phyloP scores from a whole-genome alignment of 2,797 vertebrate genomes.

The Toxotes lorentzi region DNA sequence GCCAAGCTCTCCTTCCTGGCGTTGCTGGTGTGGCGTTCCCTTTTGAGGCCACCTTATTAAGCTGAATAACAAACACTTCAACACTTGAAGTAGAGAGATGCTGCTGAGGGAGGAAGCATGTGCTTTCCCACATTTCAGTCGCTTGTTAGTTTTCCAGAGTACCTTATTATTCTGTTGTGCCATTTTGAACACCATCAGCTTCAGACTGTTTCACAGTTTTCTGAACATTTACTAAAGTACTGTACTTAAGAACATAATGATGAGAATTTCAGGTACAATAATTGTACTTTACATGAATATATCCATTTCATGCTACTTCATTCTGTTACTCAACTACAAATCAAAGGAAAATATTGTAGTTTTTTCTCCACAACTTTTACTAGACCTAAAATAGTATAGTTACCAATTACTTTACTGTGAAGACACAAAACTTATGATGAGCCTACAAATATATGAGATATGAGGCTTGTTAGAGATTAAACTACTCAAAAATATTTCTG shows the following conservation, averaged over 20 bases:
- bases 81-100: slow-evolving; percentile 61
- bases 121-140: slow-evolving; percentile 60
- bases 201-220: slow-evolving; percentile 28
- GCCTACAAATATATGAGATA: neutral
- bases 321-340: neutral
- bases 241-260: neutral
- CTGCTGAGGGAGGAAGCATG: slow-evolving; percentile 42
- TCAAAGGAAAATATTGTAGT: neutral
- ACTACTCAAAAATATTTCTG: neutral
- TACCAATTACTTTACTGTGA: neutral
- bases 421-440: neutral
- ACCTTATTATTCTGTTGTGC: slow-evolving; percentile 53
- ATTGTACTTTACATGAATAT: slow-evolving; percentile 4
- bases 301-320: neutral
- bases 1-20: slow-evolving; percentile 48
- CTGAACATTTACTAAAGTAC: neutral
- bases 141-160: slow-evolving; percentile 63
- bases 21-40: slow-evolving; percentile 63
- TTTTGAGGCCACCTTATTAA: slow-evolving; percentile 69
- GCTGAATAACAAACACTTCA: slow-evolving; percentile 77
- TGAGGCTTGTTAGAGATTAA: neutral
- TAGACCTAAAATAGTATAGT: neutral
- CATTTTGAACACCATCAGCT: slow-evolving; percentile 28
- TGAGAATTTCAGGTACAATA: neutral
- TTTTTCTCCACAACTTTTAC: neutral